Base-by-base conservation (phyloP, 2,888 invertebrate genomes). In the Acrocyrtus sp. region DNA sequence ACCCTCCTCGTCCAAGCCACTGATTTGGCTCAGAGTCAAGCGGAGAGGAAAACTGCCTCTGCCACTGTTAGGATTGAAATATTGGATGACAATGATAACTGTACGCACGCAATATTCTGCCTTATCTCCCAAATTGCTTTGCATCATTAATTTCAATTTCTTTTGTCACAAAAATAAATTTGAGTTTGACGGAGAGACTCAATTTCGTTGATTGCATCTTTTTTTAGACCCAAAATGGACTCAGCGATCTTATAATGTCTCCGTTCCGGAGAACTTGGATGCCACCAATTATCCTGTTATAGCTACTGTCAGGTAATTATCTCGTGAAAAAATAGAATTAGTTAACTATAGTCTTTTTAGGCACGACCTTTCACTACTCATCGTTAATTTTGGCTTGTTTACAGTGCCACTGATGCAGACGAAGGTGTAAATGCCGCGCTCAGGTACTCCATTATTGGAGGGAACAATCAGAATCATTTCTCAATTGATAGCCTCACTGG, bases 401-500 rank as follows among this genome's bases (percentile, higher is more conserved):
- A 45, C 83, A 90, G 92, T 81, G 98, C 98, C 0, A 90, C 90
- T 0, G 99, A 99, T 84, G 92, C 92, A 0, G 99, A 99, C 85
- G 90, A 92, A 60, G 98, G 96, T 0, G 88, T 91, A 29, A 98
- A 99, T 85, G 95, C 96, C 1, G 94, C 93, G 0, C 91, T 99
- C 66, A 89, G 96, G 54, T 98, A 95, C 85, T 94, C 94, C 15
- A 95, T 98, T 80, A 96, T 97, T 79, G 95, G 97, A 8, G 96
- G 98, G 24, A 97, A 98, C 85, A 92, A 92, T 0, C 94, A 94
- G 83, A 92, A 94, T 80, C 94, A 95, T 82, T 98, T 99, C 84
- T 91, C 94, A 1, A 96, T 99, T 41, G 97, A 98, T 85, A 93
- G 94, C 65, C 88, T 94, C 81, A 94, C 92, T 69, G 98, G 98